Conservation (phyloP, 2,888 invertebrate species). For the Anoncus sp. region DNA sequence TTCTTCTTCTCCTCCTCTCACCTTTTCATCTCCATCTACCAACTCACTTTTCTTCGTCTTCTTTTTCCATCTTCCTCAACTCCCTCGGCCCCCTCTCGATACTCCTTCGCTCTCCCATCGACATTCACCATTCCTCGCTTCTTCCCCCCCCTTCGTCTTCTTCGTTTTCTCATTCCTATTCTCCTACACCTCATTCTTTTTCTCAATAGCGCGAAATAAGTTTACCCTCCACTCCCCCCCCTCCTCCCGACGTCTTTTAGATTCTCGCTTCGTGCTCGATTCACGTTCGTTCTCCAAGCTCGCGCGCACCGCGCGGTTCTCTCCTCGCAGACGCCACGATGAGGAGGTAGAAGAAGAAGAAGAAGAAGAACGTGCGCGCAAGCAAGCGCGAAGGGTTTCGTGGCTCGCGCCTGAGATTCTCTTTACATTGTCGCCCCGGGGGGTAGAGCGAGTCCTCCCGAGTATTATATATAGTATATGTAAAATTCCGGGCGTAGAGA, state of each 20-base stretch:
- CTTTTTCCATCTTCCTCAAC: slow-evolving; percentile 6
- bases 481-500: slow-evolving; percentile 22
- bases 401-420: slow-evolving; percentile 23
- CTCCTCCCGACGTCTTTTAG: slow-evolving; percentile 43
- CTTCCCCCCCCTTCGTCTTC: slow-evolving; percentile 60
- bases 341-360: slow-evolving; percentile 15
- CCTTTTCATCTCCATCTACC: slow-evolving; percentile 38
- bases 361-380: slow-evolving; percentile 57
- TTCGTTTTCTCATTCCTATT: slow-evolving; percentile 50
- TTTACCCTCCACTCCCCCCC: slow-evolving; percentile 44
- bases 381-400: slow-evolving; percentile 68
- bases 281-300: neutral
- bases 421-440: slow-evolving; percentile 74
- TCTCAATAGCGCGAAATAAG: slow-evolving; percentile 35
- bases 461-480: slow-evolving; percentile 45
- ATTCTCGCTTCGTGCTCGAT: neutral
- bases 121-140: slow-evolving; percentile 37
- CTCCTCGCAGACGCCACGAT: too few relatives aligned
- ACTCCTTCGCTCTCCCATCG: neutral
- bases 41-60: slow-evolving; percentile 29
- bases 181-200: slow-evolving; percentile 23
- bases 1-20: neutral
- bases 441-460: slow-evolving; percentile 28
- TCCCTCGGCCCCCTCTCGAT: slow-evolving; percentile 13
- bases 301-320: neutral